A percentile compares a stretch with the other conserved stretches of the same genome.
Evolutionary conservation across 2,797 vertebrate genomes (phyloP).

Genomic region (Crax fasciolata): DNA sequence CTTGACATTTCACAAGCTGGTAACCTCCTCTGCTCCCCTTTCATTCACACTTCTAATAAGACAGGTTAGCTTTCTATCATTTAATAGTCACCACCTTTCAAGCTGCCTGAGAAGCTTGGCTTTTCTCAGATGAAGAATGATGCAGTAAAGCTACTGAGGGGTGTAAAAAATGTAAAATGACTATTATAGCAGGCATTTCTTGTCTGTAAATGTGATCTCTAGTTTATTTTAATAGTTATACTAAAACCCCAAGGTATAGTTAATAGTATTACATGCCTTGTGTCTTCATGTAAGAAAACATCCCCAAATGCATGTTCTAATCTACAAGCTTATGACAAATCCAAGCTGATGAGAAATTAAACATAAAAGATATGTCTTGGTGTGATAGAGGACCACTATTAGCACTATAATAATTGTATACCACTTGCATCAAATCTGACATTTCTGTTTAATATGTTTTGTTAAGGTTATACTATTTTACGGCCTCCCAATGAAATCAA

Average conservation of each 20-base stretch:
- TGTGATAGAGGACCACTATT: conserved; percentile 82
- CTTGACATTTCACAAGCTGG: conserved; percentile 70
- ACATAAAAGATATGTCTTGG: conserved; percentile 81
- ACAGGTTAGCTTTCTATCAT: conserved; percentile 65
- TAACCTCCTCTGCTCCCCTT: conserved; percentile 53
- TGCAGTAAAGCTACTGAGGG: conserved; percentile 32
- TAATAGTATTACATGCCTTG: conserved; percentile 75
- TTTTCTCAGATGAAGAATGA: conserved; percentile 40
- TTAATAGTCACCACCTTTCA: conserved; percentile 56
- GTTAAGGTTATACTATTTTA: conserved; percentile 81
- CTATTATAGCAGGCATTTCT: conserved; percentile 74
- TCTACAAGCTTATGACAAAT: conserved; percentile 83
- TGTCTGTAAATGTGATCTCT: conserved; percentile 78
- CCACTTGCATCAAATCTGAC: conserved; percentile 80
- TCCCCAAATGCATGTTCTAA: conserved; percentile 82
- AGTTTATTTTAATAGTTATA: conserved; percentile 79
- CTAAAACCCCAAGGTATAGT: conserved; percentile 78
- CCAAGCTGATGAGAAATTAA: conserved; percentile 83
- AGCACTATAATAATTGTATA: conserved; percentile 83
- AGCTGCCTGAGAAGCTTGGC: conserved; percentile 3
- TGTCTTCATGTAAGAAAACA: conserved; percentile 78
- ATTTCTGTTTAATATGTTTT: conserved; percentile 82
- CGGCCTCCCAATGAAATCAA: conserved; percentile 80
- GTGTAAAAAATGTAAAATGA: conserved; percentile 56
- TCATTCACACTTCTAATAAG: conserved; percentile 65